Conservation (phyloP, 2,113 vertebrate genomes). For the Gambusia holbrooki region DNA sequence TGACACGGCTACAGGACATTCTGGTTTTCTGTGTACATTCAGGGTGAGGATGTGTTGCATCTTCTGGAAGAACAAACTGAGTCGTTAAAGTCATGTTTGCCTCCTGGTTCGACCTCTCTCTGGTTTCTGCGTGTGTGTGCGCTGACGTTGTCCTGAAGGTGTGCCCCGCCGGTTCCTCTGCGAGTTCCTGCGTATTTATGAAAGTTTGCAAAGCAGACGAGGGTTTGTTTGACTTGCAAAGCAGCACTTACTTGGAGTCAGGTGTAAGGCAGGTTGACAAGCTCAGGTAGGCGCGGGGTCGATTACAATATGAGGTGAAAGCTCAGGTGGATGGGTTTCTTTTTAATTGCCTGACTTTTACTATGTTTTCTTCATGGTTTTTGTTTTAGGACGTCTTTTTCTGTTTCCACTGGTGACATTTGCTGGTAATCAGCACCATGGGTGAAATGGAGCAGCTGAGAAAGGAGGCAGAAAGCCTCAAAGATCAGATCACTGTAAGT, state of each 20-base stretch:
- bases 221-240: constrained; percentile 83
- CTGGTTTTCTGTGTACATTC: constrained; percentile 74
- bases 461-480: constrained; percentile 93
- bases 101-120: constrained; percentile 32
- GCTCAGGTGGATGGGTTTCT: background rate
- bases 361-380: background rate
- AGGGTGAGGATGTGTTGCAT: constrained; percentile 62
- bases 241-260: constrained; percentile 48
- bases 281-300: constrained; percentile 34
- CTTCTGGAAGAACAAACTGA: constrained; percentile 47
- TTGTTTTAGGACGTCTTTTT: constrained; percentile 56
- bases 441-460: constrained; percentile 95
- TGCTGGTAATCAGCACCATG: constrained; percentile 80
- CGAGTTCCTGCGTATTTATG: constrained; percentile 34
- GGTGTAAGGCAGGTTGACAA: constrained; percentile 20
- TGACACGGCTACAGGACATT: constrained; percentile 62
- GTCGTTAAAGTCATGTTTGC: constrained; percentile 27
- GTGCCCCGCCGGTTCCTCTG: constrained; percentile 53
- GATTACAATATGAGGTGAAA: background rate
- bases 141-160: constrained; percentile 18
- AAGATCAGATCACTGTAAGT: constrained; percentile 95
- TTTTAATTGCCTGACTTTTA: background rate
- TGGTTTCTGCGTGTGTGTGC: background rate
- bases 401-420: constrained; percentile 59
- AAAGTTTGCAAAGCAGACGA: constrained; percentile 81